A percentile compares a stretch with the other conserved stretches of the same genome.
phyloP scores from a whole-genome alignment of 2,797 vertebrate genomes.

The Catostomus latipinnis region DNA sequence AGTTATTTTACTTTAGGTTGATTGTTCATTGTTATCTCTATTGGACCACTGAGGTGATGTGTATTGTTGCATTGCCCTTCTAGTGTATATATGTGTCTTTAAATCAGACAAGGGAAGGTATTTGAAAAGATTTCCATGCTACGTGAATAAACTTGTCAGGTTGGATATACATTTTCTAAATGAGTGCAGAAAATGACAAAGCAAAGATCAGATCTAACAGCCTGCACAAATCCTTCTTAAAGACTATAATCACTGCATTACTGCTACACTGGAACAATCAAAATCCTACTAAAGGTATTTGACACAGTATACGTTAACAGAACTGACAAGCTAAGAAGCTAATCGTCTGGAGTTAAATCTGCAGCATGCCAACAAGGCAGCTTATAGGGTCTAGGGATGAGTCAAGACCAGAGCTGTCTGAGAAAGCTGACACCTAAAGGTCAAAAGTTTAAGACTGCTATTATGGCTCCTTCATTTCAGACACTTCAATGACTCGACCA shows the following conservation, averaged over 20 bases:
- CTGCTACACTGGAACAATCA: conserved; percentile 18
- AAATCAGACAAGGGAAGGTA: not conserved
- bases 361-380: conserved; percentile 26
- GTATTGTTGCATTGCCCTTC: not conserved
- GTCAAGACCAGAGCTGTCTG: conserved; percentile 25
- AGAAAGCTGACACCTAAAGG: conserved; percentile 39
- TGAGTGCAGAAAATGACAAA: not conserved
- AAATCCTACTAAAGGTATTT: conserved; percentile 36
- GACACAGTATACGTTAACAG: conserved; percentile 35
- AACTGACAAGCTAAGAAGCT: conserved; percentile 43
- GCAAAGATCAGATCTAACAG: not conserved
- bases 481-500: not conserved
- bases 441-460: conserved; percentile 26
- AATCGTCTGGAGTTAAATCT: conserved; percentile 48
- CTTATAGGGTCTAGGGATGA: conserved; percentile 27
- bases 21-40: not conserved
- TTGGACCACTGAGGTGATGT: not conserved
- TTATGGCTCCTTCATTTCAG: conserved; percentile 4
- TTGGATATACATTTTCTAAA: not conserved
- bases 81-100: not conserved
- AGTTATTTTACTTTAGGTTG: too few species aligned
- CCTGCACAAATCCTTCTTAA: conserved; percentile 16
- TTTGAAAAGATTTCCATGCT: not conserved
- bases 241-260: conserved; percentile 30
- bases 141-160: not conserved